A percentile compares a stretch with the other conserved stretches of the same genome.
phyloP scores from a whole-genome alignment of 1,140 invertebrate genomes.

The Dysdera silvatica region DNA sequence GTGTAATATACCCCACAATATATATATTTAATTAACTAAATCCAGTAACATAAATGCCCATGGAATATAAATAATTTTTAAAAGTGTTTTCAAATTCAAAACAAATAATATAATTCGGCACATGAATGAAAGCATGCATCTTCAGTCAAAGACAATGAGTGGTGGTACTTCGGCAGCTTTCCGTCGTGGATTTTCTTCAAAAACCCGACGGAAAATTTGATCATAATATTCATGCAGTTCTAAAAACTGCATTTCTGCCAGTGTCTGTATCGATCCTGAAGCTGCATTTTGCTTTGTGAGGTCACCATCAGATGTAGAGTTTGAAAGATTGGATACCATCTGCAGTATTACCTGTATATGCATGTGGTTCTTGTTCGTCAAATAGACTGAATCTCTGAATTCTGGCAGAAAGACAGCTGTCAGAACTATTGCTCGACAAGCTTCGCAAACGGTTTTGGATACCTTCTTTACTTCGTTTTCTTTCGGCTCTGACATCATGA shows the following conservation, averaged over 20 bases:
- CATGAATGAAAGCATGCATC: no score
- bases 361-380: conserved; percentile 22
- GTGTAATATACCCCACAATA: no score
- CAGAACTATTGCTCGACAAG: conserved; percentile 19
- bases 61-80: no score
- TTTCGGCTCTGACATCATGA: conserved; percentile 60
- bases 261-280: background rate
- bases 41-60: no score
- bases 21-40: no score
- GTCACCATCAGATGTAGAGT: conserved; percentile 17
- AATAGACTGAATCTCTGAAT: conserved; percentile 25
- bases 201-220: conserved; percentile 23
- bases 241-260: conserved; percentile 24
- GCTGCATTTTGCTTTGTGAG: conserved; percentile 12
- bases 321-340: background rate
- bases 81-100: no score
- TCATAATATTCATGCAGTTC: conserved; percentile 37
- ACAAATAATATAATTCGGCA: no score
- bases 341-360: background rate
- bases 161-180: conserved; percentile 1
- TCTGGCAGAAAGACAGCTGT: conserved; percentile 25
- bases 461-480: conserved; percentile 9
- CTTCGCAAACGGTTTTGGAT: conserved; percentile 4
- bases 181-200: conserved; percentile 22
- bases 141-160: no score